Base-by-base conservation (phyloP, 2,797 vertebrate genomes). In the Peromyscus attwateri region DNA sequence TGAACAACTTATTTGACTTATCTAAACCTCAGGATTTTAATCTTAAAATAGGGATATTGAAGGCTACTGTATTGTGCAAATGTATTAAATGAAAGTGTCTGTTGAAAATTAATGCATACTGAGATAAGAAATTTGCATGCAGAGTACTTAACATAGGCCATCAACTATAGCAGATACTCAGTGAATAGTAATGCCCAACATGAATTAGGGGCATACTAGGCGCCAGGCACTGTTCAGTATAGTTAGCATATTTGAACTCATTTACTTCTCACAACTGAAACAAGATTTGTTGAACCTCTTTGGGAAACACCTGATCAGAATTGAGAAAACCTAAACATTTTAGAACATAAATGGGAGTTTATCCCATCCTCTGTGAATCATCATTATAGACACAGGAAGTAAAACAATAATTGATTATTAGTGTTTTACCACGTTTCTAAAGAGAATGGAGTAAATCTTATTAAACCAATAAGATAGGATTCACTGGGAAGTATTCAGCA, bases 21-120 rank as follows among this genome's bases (percentile, higher is more conserved):
- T 60, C 31, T 79, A 89, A 95, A 91, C 82, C 79, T 97, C 94
- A 97, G 91, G 91, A 31, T 95, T 96, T 93, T 88, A 85, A 90
- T 96, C 55, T 95, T 83, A 85, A 97, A 94, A 94, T 96, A 68
- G 68, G 34, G 27, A 55, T 89, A 85, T 75, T 66, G 94, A 95
- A 84, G 25, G 64, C 93, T 66, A 92, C 57, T 87, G 8, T 93
- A 71, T 79, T 77, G 6, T 94, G 89, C n/a, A 94, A 95, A 95
- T 93, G 40, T 93, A 89, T 87, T 83, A 94, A 96, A 64, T 95
- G 70, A 92, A 95, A 94, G 43, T 95, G 12, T 97, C 84, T 96
- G 8, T 94, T 92, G 23, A 92, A 97, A 62, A 85, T 52, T 92
- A 81, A 82, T 95, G 13, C 52, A 87, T 94, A 91, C 94, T 92